A percentile compares a stretch with the other conserved stretches of the same genome.
Conservation (phyloP, 2,797 vertebrate genomes). For the Characodon lateralis region DNA sequence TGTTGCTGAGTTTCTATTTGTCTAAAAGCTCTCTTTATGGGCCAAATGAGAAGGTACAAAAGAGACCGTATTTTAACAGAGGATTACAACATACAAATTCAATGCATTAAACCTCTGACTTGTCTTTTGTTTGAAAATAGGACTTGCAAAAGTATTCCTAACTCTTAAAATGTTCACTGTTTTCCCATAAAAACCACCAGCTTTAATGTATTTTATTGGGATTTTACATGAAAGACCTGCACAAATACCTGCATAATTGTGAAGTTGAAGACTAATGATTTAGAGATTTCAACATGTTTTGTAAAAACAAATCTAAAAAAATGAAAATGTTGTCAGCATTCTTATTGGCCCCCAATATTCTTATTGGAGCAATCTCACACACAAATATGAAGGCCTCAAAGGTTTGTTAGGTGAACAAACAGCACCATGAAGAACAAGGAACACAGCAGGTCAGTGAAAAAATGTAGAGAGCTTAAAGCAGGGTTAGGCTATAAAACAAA, state of each 20-base stretch:
- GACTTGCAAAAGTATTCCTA: neutral
- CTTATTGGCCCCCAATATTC: too few relatives aligned
- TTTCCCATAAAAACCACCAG: neutral
- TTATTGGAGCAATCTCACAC: too few relatives aligned
- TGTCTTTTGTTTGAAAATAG: neutral
- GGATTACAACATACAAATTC: neutral
- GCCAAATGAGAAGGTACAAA: neutral
- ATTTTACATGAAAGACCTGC: neutral
- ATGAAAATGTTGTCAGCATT: too few relatives aligned
- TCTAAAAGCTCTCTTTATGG: neutral
- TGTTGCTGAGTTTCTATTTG: neutral
- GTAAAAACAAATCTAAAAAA: neutral
- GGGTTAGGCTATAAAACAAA: too few relatives aligned
- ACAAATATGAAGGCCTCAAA: too few relatives aligned
- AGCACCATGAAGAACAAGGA: too few relatives aligned
- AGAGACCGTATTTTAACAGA: neutral
- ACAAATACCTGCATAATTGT: neutral
- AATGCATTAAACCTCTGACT: neutral
- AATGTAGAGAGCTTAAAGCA: too few relatives aligned
- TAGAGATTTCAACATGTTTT: neutral
- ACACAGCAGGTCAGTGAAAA: too few relatives aligned
- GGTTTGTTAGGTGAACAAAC: too few relatives aligned
- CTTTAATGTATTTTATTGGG: neutral
- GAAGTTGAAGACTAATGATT: neutral
- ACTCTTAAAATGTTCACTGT: neutral